phyloP scores from a whole-genome alignment of 2,888 invertebrate species.

The Napeogenes sylphis region DNA sequence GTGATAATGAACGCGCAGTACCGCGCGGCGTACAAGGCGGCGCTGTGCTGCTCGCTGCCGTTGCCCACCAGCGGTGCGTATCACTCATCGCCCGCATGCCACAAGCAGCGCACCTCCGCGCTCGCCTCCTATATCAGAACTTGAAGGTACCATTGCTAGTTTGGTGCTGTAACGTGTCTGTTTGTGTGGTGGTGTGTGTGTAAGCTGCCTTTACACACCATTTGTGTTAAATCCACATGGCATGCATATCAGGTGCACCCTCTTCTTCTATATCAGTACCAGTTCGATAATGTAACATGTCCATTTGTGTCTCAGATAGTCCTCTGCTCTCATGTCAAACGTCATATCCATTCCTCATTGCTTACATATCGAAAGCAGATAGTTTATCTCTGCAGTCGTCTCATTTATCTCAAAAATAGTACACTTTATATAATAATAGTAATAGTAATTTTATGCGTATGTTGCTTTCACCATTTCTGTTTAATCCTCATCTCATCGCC shows the following conservation, averaged over 20 bases:
- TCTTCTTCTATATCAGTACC: neutral
- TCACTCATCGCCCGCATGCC: slow-evolving; percentile 67
- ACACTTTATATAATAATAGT: too few relatives aligned
- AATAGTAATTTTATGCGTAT: too few relatives aligned
- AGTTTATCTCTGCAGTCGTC: too few relatives aligned
- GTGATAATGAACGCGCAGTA: slow-evolving; percentile 97
- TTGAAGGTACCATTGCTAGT: slow-evolving; percentile 62
- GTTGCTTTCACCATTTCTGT: too few relatives aligned
- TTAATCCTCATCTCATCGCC: too few relatives aligned
- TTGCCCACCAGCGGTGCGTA: slow-evolving; percentile 80
- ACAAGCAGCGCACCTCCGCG: slow-evolving; percentile 58
- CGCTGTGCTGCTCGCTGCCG: slow-evolving; percentile 81
- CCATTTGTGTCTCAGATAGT: too few relatives aligned
- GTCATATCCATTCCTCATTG: too few relatives aligned
- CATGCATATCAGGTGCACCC: neutral
- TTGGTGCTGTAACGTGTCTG: slow-evolving; percentile 12
- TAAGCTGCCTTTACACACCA: neutral
- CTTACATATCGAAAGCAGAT: too few relatives aligned
- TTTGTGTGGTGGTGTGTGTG: neutral
- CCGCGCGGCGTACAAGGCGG: slow-evolving; percentile 90
- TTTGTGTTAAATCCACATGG: neutral
- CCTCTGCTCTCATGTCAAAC: too few relatives aligned
- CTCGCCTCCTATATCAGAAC: slow-evolving; percentile 62
- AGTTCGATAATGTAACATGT: too few relatives aligned
- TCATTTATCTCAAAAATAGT: too few relatives aligned